Conservation (phyloP, 2,888 invertebrate species). For the Seira ritae region DNA sequence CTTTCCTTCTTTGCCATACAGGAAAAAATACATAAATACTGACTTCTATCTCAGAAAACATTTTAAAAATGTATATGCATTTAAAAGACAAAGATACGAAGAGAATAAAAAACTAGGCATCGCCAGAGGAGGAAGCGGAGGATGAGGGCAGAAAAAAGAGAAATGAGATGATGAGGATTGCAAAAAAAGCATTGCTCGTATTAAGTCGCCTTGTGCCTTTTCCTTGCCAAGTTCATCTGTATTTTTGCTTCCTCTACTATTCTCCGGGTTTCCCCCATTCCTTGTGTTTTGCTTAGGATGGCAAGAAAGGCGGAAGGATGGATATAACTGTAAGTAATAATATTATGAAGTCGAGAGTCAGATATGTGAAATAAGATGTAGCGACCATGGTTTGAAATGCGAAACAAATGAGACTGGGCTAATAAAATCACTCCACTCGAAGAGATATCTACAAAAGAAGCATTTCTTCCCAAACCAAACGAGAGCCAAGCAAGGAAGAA, state of each 20-base stretch:
- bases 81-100: no score
- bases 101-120: no score
- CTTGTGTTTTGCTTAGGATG: background rate
- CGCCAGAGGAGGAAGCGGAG: no score
- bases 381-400: background rate
- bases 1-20: no score
- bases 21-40: no score
- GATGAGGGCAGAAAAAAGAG: no score
- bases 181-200: background rate
- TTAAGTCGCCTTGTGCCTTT: slow-evolving; percentile 20
- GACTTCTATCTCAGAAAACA: no score
- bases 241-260: background rate
- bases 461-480: background rate
- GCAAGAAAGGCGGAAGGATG: background rate
- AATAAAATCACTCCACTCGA: slow-evolving; percentile 7
- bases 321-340: background rate
- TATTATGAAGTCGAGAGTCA: background rate
- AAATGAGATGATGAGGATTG: background rate
- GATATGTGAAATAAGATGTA: background rate
- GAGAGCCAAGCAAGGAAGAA: no score
- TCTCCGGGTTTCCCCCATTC: background rate
- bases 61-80: no score
- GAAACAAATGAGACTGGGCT: background rate
- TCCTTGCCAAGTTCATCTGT: slow-evolving; percentile 39
- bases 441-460: background rate